A percentile compares a stretch with the other conserved stretches of the same genome.
phyloP scores from a whole-genome alignment of 23 tunicate species.

The Oikopleura albicans region DNA sequence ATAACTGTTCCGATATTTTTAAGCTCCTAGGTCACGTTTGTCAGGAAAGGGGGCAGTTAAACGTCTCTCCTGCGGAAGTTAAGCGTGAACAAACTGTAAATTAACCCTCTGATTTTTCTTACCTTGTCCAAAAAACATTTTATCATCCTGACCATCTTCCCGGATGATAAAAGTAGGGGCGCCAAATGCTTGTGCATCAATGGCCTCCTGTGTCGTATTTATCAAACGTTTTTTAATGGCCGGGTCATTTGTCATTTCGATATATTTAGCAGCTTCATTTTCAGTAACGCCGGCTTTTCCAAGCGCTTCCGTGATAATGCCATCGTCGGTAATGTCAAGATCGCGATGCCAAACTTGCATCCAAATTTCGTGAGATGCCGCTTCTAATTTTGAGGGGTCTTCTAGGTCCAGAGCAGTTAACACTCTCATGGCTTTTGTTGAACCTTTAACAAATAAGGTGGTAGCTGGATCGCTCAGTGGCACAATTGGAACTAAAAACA shows the following conservation, averaged over 20 bases:
- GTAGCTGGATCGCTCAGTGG: background rate
- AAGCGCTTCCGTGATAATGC: background rate
- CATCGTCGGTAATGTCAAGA: background rate
- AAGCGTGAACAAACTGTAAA: too few relatives aligned
- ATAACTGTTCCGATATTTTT: too few relatives aligned
- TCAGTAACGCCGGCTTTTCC: background rate
- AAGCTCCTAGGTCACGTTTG: too few relatives aligned
- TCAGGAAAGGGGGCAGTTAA: too few relatives aligned
- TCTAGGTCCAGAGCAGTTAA: conserved; percentile 30
- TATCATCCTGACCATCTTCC: conserved; percentile 25
- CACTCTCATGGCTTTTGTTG: conserved; percentile 33
- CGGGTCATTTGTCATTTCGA: background rate
- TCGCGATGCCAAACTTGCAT: background rate
- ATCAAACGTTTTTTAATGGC: conserved; percentile 25
- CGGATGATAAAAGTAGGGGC: conserved; percentile 64
- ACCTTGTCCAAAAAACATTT: conserved; percentile 53
- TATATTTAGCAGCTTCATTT: background rate
- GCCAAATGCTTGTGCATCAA: conserved; percentile 53
- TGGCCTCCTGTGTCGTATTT: conserved; percentile 29
- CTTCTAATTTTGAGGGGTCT: conserved; percentile 33
- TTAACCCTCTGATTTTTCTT: too few relatives aligned
- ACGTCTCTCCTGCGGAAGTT: too few relatives aligned
- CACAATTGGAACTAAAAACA: too few relatives aligned
- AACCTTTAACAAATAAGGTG: conserved; percentile 7
- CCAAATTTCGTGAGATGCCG: conserved; percentile 27